These are phyloP conservation scores for Drosophila leonis DNA, from an alignment of 2,888 invertebrate species.

Conservation along the genomic window DNA sequence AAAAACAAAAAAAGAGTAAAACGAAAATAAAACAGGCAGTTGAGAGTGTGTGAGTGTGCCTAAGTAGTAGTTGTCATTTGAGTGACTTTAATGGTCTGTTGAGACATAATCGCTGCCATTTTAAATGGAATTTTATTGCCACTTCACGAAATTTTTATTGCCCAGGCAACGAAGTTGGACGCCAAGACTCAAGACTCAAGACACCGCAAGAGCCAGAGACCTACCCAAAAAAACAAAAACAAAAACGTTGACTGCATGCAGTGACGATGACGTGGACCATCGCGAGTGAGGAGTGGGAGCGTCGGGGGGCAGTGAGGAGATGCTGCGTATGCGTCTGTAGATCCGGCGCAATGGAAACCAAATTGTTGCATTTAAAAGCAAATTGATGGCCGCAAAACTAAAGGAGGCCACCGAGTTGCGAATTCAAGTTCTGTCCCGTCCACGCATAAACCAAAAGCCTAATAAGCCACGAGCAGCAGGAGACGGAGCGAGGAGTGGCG, in stretches of 20 bases:
- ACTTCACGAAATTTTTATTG: slow-evolving; percentile 82
- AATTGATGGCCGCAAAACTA: slow-evolving; percentile 83
- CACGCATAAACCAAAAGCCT: slow-evolving; percentile 80
- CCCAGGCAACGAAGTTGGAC: slow-evolving; percentile 42
- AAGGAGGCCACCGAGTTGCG: slow-evolving; percentile 76
- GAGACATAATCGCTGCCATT: slow-evolving; percentile 86
- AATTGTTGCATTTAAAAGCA: slow-evolving; percentile 83
- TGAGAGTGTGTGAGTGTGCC: slow-evolving; percentile 63
- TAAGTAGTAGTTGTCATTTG: slow-evolving; percentile 84
- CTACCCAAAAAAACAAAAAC: slow-evolving; percentile 55
- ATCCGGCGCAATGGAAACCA: slow-evolving; percentile 73
- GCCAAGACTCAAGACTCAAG: slow-evolving; percentile 37
- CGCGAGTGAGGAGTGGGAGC: neutral
- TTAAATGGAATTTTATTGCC: slow-evolving; percentile 86
- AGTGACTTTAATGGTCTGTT: slow-evolving; percentile 86
- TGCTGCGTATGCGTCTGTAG: slow-evolving; percentile 22
- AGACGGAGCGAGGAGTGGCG: slow-evolving; percentile 4
- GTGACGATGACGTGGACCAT: slow-evolving; percentile 65
- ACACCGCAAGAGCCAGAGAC: slow-evolving; percentile 31
- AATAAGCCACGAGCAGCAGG: slow-evolving; percentile 61
- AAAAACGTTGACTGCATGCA: slow-evolving; percentile 65
- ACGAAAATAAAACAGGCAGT: slow-evolving; percentile 18
- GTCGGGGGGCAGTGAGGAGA: neutral
- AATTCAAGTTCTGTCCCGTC: slow-evolving; percentile 69
- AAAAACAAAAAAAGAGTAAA: slow-evolving; percentile 20